A percentile compares a stretch with the other conserved stretches of the same genome.
Conservation (phyloP, 2,888 invertebrate genomes). For the Volucella zonaria region DNA sequence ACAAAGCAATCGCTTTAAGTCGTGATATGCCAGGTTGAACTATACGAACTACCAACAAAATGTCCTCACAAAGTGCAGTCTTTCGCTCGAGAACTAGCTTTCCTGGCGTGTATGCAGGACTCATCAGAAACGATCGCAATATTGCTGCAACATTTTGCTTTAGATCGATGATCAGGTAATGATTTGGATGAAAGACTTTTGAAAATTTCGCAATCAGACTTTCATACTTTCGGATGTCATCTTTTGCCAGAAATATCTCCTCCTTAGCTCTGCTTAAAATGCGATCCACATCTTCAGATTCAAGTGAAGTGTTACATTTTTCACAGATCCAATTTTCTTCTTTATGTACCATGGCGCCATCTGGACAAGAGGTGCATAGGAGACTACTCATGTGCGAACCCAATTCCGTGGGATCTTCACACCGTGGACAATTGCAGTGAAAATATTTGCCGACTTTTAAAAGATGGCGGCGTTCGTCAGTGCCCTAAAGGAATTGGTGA, state of each 20-base stretch:
- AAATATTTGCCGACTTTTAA: constrained; percentile 90
- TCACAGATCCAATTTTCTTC: constrained; percentile 78
- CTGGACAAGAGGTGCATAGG: constrained; percentile 76
- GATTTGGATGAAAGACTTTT: constrained; percentile 86
- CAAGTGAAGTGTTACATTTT: constrained; percentile 76
- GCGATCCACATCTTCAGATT: constrained; percentile 82
- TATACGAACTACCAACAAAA: constrained; percentile 86
- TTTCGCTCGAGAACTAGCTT: constrained; percentile 86
- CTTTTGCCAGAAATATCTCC: constrained; percentile 82
- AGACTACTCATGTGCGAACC: constrained; percentile 87
- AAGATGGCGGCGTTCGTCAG: constrained; percentile 86
- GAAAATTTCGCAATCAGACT: constrained; percentile 84
- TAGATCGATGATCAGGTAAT: constrained; percentile 87
- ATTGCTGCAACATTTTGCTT: constrained; percentile 88
- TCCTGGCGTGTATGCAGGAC: constrained; percentile 83
- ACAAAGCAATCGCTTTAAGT: constrained; percentile 87
- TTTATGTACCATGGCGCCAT: constrained; percentile 75
- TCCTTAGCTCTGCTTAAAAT: constrained; percentile 83
- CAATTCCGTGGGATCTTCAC: constrained; percentile 88
- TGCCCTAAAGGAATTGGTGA: constrained; percentile 84
- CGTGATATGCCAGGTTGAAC: constrained; percentile 85
- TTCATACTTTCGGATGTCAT: constrained; percentile 81
- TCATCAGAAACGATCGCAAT: constrained; percentile 83
- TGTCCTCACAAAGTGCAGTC: constrained; percentile 86
- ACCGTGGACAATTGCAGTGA: constrained; percentile 87